Evolutionary conservation across 1,140 invertebrate genomes (phyloP).

Genomic region (Hycleus cichorii): DNA sequence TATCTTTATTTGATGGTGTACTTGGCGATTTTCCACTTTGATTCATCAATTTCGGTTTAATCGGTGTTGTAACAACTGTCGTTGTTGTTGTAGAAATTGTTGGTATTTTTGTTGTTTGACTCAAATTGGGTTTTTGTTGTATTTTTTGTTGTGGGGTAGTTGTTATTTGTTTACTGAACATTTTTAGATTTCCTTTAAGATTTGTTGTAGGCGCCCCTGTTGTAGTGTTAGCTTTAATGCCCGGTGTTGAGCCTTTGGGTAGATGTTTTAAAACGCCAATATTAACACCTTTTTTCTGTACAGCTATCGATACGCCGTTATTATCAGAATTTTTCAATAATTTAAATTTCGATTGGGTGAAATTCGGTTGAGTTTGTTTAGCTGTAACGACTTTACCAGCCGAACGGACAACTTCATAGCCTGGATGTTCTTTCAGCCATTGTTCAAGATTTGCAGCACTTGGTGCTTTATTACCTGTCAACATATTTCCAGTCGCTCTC

Average conservation of each 20-base stretch:
- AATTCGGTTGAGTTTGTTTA: constrained; percentile 4
- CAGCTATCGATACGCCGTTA: constrained; percentile 32
- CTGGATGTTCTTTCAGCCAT: constrained; percentile 81
- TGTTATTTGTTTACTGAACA: constrained; percentile 22
- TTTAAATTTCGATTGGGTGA: constrained; percentile 37
- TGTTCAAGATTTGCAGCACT: constrained; percentile 65
- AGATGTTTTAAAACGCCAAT: constrained; percentile 33
- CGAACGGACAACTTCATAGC: constrained; percentile 71
- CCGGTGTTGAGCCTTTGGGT: constrained; percentile 26
- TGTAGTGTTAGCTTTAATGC: constrained; percentile 8
- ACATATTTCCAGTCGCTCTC: constrained; percentile 63
- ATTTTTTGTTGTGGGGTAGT: constrained; percentile 17
- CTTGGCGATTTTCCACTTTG: constrained; percentile 15
- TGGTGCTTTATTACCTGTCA: constrained; percentile 71
- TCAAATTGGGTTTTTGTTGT: constrained; percentile 13
- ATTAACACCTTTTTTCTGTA: constrained; percentile 35
- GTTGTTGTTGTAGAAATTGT: background rate
- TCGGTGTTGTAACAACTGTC: background rate
- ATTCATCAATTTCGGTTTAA: constrained; percentile 19
- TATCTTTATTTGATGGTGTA: constrained; percentile 19
- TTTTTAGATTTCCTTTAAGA: constrained; percentile 13
- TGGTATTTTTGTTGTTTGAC: constrained; percentile 7
- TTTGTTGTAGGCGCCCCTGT: background rate
- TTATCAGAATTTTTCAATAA: constrained; percentile 34
- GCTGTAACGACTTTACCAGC: constrained; percentile 40